Evolutionary conservation across 2,113 vertebrate genomes (phyloP), one percentile per base, ranked within the genome.

Genomic region (Perca fluviatilis): DNA sequence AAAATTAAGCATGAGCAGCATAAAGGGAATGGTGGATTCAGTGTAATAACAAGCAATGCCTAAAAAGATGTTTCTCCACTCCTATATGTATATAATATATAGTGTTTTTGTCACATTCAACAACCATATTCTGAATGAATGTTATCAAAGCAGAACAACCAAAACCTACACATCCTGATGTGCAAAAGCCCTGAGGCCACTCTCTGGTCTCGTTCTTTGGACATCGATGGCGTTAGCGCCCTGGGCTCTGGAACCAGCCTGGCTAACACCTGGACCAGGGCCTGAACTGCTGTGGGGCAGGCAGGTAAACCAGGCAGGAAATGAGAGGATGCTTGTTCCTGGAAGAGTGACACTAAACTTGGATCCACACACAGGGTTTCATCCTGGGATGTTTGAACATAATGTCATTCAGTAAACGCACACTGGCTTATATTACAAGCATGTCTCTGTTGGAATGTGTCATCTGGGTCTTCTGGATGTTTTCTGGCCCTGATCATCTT

Each of bases 291-390:
- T 85, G 70, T 58, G 36, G 67, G 80, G 53, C 62, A 82, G 47
- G 72, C 82, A 89, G 88, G 84, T 85, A 72, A 80, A 74, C 16
- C 66, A 69, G 88, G 89, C 91, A 92, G 74, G 69, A 85, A 84
- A 92, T 88, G 83, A 94, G 87, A 93, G 89, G 73, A 83, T 30
- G 51, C 57, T 25, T 61, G 56, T 79, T 23, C 91, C 75, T 88
- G 84, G 82, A 86, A 82, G 81, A 74, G 62, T 71, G 64, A 64
- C 79, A 53, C 60, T 12, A 33, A 53, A 57, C 80, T 78, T 92
- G 88, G 85, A 87, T 74, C 27, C 25, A 54, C 21, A 54, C 73
- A 46, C 47, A 51, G 47, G 40, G n/a, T 72, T 84, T 58, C 60
- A 74, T 56, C 71, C 74, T 72, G 65, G 86, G 70, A 76, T 61